These are phyloP conservation scores for Squalus acanthias DNA, from an alignment of 2,797 vertebrate species.

Conservation along the genomic window DNA sequence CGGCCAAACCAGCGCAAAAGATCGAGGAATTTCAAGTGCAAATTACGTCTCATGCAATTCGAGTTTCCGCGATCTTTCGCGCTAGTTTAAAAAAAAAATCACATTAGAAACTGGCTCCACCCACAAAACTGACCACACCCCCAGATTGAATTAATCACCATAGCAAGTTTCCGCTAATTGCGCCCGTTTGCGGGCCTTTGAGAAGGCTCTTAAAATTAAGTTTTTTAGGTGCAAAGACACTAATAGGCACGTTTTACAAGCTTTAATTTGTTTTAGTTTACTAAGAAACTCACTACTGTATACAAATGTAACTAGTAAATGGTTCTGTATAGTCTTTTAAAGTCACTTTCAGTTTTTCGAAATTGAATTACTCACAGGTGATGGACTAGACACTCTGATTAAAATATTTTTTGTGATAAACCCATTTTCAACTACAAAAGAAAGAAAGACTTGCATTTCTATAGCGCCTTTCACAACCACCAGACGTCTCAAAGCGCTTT, in stretches of 20 bases:
- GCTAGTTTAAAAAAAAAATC: not conserved
- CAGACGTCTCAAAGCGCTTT: no score
- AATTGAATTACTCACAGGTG: not conserved
- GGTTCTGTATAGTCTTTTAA: not conserved
- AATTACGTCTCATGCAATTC: not conserved
- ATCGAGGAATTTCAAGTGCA: not conserved
- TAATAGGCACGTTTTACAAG: not conserved
- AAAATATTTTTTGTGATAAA: not conserved
- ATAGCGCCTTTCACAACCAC: no score
- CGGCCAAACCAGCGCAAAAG: not conserved
- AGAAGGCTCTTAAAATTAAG: not conserved
- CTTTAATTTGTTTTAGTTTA: not conserved
- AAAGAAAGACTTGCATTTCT: no score
- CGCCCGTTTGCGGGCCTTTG: not conserved
- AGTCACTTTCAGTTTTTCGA: not conserved
- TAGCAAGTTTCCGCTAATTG: not conserved
- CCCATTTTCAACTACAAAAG: no score
- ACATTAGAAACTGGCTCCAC: not conserved
- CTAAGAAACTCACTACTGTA: not conserved
- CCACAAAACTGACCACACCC: not conserved
- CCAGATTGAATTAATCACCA: not conserved
- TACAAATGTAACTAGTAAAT: not conserved
- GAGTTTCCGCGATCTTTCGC: not conserved
- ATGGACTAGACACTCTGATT: not conserved
- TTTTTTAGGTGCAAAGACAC: not conserved